Evolutionary conservation across 2,888 invertebrate genomes (phyloP).

Genomic region (Metellina segmentata): DNA sequence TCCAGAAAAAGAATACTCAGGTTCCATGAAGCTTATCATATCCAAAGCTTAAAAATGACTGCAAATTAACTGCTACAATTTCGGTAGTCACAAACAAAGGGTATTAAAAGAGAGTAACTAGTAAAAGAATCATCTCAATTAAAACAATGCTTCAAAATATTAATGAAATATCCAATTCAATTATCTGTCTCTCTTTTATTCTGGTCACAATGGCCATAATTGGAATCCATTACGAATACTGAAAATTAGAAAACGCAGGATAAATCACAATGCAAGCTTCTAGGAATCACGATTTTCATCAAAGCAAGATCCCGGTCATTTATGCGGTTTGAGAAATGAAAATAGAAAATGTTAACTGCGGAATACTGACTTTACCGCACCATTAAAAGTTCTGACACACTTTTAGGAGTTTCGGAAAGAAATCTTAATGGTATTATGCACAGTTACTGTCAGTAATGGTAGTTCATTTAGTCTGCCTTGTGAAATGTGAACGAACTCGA

Average conservation of each 20-base stretch:
- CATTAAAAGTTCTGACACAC: background rate
- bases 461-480: background rate
- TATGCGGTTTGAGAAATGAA: background rate
- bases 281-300: background rate
- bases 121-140: too few relatives aligned
- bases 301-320: background rate
- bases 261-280: background rate
- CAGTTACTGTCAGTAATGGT: background rate
- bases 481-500: background rate
- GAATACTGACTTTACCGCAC: background rate
- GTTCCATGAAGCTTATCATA: too few relatives aligned
- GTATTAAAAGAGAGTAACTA: too few relatives aligned
- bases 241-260: background rate
- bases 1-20: too few relatives aligned
- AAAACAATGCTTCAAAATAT: too few relatives aligned
- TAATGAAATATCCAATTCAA: too few relatives aligned
- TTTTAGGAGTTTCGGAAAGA: background rate
- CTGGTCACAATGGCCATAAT: too few relatives aligned
- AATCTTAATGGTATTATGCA: background rate
- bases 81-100: too few relatives aligned
- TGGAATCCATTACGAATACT: too few relatives aligned
- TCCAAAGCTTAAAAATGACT: too few relatives aligned
- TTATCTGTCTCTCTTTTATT: too few relatives aligned
- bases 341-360: background rate
- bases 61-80: too few relatives aligned